Evolutionary conservation across 2,888 invertebrate genomes (phyloP), one percentile per base, ranked within the genome.

Genomic region (Ophioninae sp.): DNA sequence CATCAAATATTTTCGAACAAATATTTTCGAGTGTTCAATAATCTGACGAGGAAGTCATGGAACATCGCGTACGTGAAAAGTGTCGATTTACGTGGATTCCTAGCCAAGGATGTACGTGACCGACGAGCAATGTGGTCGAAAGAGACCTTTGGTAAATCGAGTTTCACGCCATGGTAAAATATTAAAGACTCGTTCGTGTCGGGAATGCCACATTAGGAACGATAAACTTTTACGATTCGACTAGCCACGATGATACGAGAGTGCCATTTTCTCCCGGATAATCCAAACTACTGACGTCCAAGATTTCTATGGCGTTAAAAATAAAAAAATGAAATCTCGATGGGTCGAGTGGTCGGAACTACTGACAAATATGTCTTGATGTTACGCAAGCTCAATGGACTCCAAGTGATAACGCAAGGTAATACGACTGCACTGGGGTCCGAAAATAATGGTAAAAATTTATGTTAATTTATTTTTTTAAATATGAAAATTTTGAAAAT

Each of bases 21-120:
- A 50, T 13, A 6, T 50, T 50, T 5, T 50, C 0, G 50, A 50
- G 50, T 17, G 50, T 50, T 13, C 17, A 50, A 3, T 50, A 5
- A 0, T 20, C 1, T 20, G 8, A 21, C 20, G 8, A 59, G 59
- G 59, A 59, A 59, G 20, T 64, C 50, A 7, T 56, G n/a, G 50
- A 21, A 20, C 23, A 23, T 3, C 3, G 3, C n/a, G 21, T 64
- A 44, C n/a, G 41, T 7, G 73, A 50, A 23, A 70, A 79, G 68
- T 30, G 59, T 72, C 59, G 77, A 59, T 73, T 23, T 23, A 67
- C 62, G 64, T 23, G 59, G 39, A 30, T 44, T 65, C 20, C 20
- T 44, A 78, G 69, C 65, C 81, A 86, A 85, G 79, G 85, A 56
- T 77, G 65, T 67, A 81, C 82, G 85, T 83, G 85, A 68, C 37